Conservation (phyloP, 2,113 vertebrate genomes). For the Ctenodactylus gundi region DNA sequence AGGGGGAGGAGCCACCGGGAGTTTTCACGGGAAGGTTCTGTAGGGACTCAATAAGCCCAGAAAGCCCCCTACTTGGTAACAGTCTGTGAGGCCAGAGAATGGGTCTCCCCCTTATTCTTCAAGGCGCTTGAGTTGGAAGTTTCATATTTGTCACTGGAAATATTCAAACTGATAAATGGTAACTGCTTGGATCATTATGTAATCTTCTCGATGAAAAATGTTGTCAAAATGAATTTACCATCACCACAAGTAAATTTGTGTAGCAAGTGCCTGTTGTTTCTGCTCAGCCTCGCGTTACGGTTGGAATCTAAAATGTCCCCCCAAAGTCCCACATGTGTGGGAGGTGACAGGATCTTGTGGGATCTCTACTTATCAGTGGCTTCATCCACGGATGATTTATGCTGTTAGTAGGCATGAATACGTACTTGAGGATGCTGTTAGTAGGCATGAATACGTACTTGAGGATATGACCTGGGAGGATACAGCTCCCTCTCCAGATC, state of each 20-base stretch:
- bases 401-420: no score
- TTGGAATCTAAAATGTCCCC: no score
- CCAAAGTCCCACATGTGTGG: no score
- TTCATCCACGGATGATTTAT: no score
- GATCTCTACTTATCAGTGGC: no score
- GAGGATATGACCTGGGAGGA: no score
- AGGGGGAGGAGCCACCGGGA: no score
- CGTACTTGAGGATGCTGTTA: no score
- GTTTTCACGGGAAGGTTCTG: not conserved
- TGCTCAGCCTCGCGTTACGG: not conserved
- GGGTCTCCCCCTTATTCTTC: not conserved
- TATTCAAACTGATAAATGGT: conserved; percentile 49
- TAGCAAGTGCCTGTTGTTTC: not conserved
- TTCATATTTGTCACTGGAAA: conserved; percentile 59
- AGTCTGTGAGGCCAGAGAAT: not conserved
- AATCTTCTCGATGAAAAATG: conserved; percentile 39
- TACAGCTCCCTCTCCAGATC: no score
- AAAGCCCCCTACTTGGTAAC: not conserved
- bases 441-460: no score
- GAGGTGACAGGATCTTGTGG: no score
- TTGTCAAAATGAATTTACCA: conserved; percentile 52
- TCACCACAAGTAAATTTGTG: not conserved
- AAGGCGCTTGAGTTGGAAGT: not conserved
- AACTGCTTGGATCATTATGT: conserved; percentile 44
- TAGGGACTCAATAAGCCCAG: not conserved